A percentile compares a stretch with the other conserved stretches of the same genome.
phyloP scores from a whole-genome alignment of 30 jellyfish, hydroid and myxozoan genomes.

The Sanderia malayensis region DNA sequence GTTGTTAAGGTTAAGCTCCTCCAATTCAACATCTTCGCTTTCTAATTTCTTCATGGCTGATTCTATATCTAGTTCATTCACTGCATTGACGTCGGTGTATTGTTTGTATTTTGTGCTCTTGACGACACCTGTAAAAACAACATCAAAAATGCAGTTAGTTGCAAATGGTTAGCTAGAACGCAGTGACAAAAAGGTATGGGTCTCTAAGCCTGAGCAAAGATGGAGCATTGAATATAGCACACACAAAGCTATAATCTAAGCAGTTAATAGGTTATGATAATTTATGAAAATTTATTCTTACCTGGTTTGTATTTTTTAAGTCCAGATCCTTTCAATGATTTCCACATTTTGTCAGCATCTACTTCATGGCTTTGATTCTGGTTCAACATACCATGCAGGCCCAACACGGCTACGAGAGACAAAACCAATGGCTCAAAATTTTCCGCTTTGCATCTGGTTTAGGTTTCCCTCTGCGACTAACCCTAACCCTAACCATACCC shows the following conservation, averaged over 20 bases:
- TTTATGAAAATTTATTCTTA: too few species aligned
- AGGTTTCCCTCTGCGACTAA: too few species aligned
- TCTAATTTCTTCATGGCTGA: constrained; percentile 65
- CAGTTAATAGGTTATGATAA: too few species aligned
- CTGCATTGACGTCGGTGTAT: constrained; percentile 83
- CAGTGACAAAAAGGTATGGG: too few species aligned
- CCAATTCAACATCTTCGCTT: constrained; percentile 52
- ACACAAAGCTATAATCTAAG: too few species aligned
- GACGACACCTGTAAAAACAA: constrained; percentile 61
- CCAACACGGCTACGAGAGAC: constrained; percentile 72
- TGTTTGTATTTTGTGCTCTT: constrained; percentile 68
- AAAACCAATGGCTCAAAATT: too few species aligned
- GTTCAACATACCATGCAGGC: constrained; percentile 88
- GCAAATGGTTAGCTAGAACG: too few species aligned
- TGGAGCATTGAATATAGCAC: too few species aligned
- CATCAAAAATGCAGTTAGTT: too few species aligned
- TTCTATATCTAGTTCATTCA: constrained; percentile 77
- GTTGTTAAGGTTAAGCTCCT: constrained; percentile 78
- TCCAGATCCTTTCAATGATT: constrained; percentile 89
- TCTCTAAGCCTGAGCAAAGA: too few species aligned
- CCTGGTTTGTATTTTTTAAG: constrained; percentile 88
- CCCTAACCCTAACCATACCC: too few species aligned
- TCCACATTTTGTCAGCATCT: constrained; percentile 91
- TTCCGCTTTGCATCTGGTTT: too few species aligned
- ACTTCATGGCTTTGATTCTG: constrained; percentile 87